Conservation (phyloP, 2,113 vertebrate genomes). For the Stomatorhinus ivindoensis region DNA sequence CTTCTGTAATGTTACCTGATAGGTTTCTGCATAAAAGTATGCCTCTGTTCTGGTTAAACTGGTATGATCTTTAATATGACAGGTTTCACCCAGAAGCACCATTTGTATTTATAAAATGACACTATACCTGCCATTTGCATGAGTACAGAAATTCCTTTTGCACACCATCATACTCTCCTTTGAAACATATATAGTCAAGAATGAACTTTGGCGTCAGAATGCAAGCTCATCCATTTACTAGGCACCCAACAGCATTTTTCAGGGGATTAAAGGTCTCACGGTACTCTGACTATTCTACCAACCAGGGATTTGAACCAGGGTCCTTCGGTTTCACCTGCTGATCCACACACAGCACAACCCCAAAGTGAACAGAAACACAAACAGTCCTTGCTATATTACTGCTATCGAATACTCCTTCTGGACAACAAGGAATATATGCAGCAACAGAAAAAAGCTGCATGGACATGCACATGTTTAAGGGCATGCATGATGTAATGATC, state of each 20-base stretch:
- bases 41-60: neutral
- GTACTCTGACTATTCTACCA: neutral
- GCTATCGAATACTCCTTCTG: neutral
- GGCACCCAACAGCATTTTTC: neutral
- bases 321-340: neutral
- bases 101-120: neutral
- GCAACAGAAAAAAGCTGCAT: neutral
- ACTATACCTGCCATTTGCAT: neutral
- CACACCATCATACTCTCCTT: neutral
- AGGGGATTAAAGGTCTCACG: neutral
- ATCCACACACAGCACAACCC: neutral
- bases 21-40: neutral
- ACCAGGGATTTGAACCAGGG: neutral
- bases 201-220: neutral
- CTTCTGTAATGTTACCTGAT: neutral
- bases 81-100: neutral
- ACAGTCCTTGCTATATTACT: neutral
- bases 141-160: neutral
- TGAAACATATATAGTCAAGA: slow-evolving; percentile 5
- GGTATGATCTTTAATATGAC: neutral
- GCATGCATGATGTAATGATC: neutral
- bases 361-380: neutral
- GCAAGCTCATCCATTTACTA: neutral
- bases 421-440: neutral
- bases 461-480: neutral